Base-by-base conservation (phyloP, 2,888 invertebrate genomes). In the Gymnocheta viridis region DNA sequence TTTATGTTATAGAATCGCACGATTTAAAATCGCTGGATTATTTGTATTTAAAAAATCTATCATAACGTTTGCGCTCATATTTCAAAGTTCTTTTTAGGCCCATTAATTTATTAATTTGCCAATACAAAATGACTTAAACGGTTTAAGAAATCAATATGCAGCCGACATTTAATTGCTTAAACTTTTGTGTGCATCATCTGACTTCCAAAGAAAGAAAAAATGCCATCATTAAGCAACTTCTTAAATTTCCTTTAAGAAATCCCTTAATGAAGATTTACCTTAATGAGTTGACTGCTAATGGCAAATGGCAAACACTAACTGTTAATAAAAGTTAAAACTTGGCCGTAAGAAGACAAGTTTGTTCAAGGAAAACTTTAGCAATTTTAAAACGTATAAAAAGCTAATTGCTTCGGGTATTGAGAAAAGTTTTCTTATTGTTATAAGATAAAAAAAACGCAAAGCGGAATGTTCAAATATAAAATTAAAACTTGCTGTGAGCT, bases 291-390 rank as follows among this genome's bases (percentile, higher is more conserved):
- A 62, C 62, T 85, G 62, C 47, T 56, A 74, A 80, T 69, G 62
- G 35, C 64, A 83, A 74, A 80, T 69, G 62, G 35, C 64, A 83
- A 64, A 83, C 32, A 44, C 67, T 76, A 76, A 83, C 69, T 80
- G 56, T 70, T 69, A 56, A 27, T 67, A 69, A 69, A 70, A 66
- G n/a, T 73, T 38, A 62, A 80, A 80, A 77, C 62, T 64, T 77
- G 67, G 44, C 73, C 72, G 2, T 54, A 19, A 12, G 7, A 64
- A 54, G 64, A 44, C 17, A 73, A 77, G 47, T 72, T 62, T 69
- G 51, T 14, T n/a, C 44, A 56, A 41, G 58, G 2, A 77, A 86
- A 88, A 88, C 87, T 87, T 88, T 87, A 87, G 89, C 88, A 90
- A 90, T 89, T 90, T 85, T 87, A 77, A 89, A 76, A 60, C 49